A percentile compares a stretch with the other conserved stretches of the same genome.
These are phyloP conservation scores for Colletes latitarsis DNA, from an alignment of 1,140 invertebrate species.

Conservation along the genomic window DNA sequence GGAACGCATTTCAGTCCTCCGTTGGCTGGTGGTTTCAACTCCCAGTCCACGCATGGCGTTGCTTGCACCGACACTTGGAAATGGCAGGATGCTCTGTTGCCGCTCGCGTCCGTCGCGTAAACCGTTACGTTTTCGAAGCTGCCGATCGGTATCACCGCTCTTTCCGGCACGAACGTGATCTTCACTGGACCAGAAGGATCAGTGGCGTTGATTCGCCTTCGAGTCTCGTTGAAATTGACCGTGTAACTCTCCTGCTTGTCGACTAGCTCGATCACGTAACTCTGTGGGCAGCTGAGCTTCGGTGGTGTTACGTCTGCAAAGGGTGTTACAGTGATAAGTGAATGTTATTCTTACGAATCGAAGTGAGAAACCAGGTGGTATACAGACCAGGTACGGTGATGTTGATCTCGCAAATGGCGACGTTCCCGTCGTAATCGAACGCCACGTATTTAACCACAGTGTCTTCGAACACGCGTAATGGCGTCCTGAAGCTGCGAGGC, in stretches of 20 bases:
- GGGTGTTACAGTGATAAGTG: neutral
- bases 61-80: constrained; percentile 98
- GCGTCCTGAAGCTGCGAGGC: constrained; percentile 94
- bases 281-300: constrained; percentile 96
- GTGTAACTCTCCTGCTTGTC: constrained; percentile 94
- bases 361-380: neutral
- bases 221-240: constrained; percentile 96
- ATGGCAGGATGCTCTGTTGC: constrained; percentile 94
- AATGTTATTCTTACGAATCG: neutral
- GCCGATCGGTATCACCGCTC: constrained; percentile 93
- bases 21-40: constrained; percentile 92
- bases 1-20: constrained; percentile 93
- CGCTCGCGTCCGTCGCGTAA: constrained; percentile 92
- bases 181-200: constrained; percentile 95
- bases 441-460: constrained; percentile 97
- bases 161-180: constrained; percentile 91
- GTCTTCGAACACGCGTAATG: constrained; percentile 93
- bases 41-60: constrained; percentile 96
- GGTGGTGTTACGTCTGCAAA: constrained; percentile 93
- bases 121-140: constrained; percentile 97
- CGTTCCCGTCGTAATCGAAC: constrained; percentile 98
- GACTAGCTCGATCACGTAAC: constrained; percentile 95
- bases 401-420: constrained; percentile 97
- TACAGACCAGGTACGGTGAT: constrained; percentile 91
- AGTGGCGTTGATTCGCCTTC: constrained; percentile 91